Base-by-base conservation (phyloP, 1,140 invertebrate genomes). In the Sarcophaga peregrina region DNA sequence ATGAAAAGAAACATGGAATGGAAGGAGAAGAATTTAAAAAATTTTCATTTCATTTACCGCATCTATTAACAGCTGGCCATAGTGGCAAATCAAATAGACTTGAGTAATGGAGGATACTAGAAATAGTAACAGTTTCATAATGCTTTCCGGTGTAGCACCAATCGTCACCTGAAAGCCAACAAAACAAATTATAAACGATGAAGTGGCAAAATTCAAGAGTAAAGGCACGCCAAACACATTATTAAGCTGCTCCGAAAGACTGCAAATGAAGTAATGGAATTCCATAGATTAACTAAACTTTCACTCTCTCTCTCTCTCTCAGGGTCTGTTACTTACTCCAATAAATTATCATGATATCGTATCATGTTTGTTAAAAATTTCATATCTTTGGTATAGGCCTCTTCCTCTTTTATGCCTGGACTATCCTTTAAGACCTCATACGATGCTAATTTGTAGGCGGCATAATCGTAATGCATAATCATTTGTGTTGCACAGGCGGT, bases 391-490 rank as follows among this genome's bases (percentile, higher is more conserved):
- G 62, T 4, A 87, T 76, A 3, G 81, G 84, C 52, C 6, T 48
- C 47, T 4, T 48, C 45, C 10, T 20, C 13, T 68, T 46, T 13
- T 15, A 20, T 25, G 20, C 48, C 72, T 52, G 47, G 10, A 7
- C 75, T 7, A 54, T 8, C 47, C 8, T 8, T 17, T 75, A 45
- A 15, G 3, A 20, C 15, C 15, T 72, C 13, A 45, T 76, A 52
- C 10, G 4, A 13, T 3, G 8, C 85, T 82, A 25, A 87, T 75
- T 8, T 46, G 7, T 74, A 82, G 7, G 85, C 50, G 15, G 89
- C 15, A 50, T 86, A 83, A 37, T 89, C 85, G 5, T 86, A 89
- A 73, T 89, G 88, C 88, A 89, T 89, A 0, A 88, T 83, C 11
- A 89, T 82, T 62, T 87, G 85, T 0, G 86, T 87, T 37, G 85